Evolutionary conservation across 2,888 invertebrate genomes (phyloP).

Genomic region (Taenaris catops): DNA sequence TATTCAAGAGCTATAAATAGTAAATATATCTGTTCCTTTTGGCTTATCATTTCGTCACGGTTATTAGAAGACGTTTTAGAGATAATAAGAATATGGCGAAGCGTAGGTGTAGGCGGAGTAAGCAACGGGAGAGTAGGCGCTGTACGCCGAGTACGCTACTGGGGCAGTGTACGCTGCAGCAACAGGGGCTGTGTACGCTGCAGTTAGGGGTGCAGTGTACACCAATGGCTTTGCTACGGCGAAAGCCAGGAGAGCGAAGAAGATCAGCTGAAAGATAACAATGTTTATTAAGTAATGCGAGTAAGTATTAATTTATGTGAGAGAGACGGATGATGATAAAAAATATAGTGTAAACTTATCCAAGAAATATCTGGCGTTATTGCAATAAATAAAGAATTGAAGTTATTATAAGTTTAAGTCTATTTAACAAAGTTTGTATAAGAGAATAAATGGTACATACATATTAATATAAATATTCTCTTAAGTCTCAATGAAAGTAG

Average conservation of each 20-base stretch:
- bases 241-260: constrained; percentile 75
- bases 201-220: constrained; percentile 39
- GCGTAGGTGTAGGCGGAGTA: constrained; percentile 41
- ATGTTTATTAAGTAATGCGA: too few species aligned
- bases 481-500: too few species aligned
- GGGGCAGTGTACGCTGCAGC: constrained; percentile 42
- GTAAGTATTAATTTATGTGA: not conserved
- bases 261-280: constrained; percentile 54
- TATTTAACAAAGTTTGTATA: constrained; percentile 2
- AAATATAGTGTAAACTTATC: too few species aligned
- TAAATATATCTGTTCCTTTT: constrained; percentile 14
- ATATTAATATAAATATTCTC: too few species aligned
- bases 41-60: not conserved
- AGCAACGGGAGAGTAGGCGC: constrained; percentile 40
- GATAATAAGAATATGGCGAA: constrained; percentile 39
- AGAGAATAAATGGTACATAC: constrained; percentile 3
- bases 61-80: constrained; percentile 13
- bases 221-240: constrained; percentile 44
- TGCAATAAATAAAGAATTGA: not conserved
- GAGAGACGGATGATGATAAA: not conserved
- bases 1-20: constrained; percentile 9
- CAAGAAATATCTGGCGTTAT: not conserved
- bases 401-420: not conserved
- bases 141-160: constrained; percentile 45
- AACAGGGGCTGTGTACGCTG: constrained; percentile 37